phyloP scores from a whole-genome alignment of 2,888 invertebrate genomes.

The Saturnia pavonia region DNA sequence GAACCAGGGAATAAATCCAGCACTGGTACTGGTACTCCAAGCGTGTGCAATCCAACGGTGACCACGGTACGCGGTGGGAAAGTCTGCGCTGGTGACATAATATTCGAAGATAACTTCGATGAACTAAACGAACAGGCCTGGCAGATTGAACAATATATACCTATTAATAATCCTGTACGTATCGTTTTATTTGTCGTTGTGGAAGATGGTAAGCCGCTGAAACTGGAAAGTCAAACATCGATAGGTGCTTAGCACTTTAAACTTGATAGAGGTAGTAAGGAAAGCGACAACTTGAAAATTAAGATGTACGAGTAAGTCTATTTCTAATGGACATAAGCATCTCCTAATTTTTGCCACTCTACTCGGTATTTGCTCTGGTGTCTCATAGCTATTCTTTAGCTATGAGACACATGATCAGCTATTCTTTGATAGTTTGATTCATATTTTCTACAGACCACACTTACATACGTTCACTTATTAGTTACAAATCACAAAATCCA shows the following conservation, averaged over 20 bases:
- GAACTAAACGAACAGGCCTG: conserved; percentile 70
- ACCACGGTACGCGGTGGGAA: conserved; percentile 57
- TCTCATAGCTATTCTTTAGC: no score
- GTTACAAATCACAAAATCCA: not conserved
- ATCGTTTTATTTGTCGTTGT: not conserved
- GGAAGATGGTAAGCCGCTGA: not conserved
- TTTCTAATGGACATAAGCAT: no score
- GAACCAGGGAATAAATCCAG: conserved; percentile 33
- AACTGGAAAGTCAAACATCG: not conserved
- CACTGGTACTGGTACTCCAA: conserved; percentile 13
- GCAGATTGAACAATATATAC: conserved; percentile 82
- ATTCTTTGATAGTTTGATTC: no score
- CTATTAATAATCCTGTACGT: conserved; percentile 62
- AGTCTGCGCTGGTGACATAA: conserved; percentile 72
- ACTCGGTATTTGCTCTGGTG: no score
- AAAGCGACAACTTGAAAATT: not conserved
- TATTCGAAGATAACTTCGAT: conserved; percentile 85
- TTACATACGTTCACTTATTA: not conserved
- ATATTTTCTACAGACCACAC: no score
- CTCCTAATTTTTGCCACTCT: no score
- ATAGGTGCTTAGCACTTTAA: not conserved
- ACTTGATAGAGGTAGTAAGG: not conserved
- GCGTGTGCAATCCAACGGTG: conserved; percentile 49
- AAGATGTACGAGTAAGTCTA: not conserved
- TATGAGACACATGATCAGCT: no score